Base-by-base conservation (phyloP, 2,888 invertebrate species). In the Cordylochernes scorpioides region DNA sequence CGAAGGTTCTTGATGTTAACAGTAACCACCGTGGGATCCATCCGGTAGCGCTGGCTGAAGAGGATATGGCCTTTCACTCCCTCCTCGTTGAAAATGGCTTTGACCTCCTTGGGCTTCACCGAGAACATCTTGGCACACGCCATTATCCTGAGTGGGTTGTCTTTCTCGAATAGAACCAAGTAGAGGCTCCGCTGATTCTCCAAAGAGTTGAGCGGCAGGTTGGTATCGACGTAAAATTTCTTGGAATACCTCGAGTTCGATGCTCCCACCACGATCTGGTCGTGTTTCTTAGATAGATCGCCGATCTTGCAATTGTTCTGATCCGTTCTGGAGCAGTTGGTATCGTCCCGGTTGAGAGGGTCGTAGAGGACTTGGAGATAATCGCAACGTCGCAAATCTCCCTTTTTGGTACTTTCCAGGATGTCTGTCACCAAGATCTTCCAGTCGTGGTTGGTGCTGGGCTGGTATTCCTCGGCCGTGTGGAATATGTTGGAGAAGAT, bases 361-460 rank as follows among this genome's bases (percentile, higher is more conserved):
- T 82, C 75, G 45, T 77, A 80, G 1, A 82, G 65, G 17, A 36
- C 29, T 49, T 80, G 77, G 5, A 84, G 56, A 35, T 73, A 70
- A 50, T 82, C 71, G 49, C 84, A 84, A 45, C 73, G 70, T 28
- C 68, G 66, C 40, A 70, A 33, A 13, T 24, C 31, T 21, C 35
- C 35, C 32, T 36, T 36, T 8, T 32, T 33, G 34, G 57, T 69
- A 1, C 67, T 61, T 45, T 78, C 74, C 25, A 80, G 67, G 38
- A 80, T 72, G 46, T 84, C 84, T 0, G 82, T 82, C 13, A 74
- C 74, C 47, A 69, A 77, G 30, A 84, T 65, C 47, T 78, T 75
- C 84, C 84, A 84, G 31, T 64, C 64, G 48, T 84, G 80, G 46
- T 70, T 63, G 28, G 60, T 64, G 10, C 46, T 40, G 15, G 46